These are phyloP conservation scores for Lanistes nyassanus DNA, from an alignment of 1,140 invertebrate genomes.

Conservation along the genomic window DNA sequence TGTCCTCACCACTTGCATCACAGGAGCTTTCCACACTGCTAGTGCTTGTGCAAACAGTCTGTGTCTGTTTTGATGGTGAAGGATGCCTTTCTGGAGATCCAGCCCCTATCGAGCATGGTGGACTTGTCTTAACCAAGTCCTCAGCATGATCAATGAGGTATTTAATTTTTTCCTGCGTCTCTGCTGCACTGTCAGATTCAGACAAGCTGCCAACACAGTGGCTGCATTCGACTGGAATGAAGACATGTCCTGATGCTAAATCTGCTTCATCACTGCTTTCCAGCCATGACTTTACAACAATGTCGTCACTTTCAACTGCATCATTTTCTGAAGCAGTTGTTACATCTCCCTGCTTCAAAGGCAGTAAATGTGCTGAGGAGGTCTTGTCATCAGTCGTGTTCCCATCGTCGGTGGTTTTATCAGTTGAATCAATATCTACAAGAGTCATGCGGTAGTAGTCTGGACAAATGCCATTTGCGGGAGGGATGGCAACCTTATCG, in stretches of 20 bases:
- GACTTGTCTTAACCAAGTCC: conserved; percentile 40
- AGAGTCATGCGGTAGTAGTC: conserved; percentile 39
- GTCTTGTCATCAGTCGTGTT: conserved; percentile 23
- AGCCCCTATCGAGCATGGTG: conserved; percentile 13
- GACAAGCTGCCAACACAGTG: conserved; percentile 14
- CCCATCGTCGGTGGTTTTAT: conserved; percentile 34
- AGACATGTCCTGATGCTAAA: neutral
- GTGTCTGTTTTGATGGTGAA: conserved; percentile 35
- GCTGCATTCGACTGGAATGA: neutral
- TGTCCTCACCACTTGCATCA: conserved; percentile 90
- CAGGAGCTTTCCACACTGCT: conserved; percentile 69
- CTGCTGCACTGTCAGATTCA: conserved; percentile 32
- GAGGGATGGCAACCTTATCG: conserved; percentile 28
- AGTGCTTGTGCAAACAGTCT: conserved; percentile 29
- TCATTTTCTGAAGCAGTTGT: too few species aligned
- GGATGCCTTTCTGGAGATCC: conserved; percentile 27
- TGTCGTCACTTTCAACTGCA: neutral
- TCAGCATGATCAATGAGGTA: conserved; percentile 52
- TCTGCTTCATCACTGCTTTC: conserved; percentile 23
- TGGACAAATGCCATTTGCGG: conserved; percentile 12
- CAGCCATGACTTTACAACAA: conserved; percentile 20
- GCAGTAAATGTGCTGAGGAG: neutral
- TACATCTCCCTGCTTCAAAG: neutral
- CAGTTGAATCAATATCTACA: conserved; percentile 40
- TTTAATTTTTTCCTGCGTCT: conserved; percentile 41